Percentiles rank a stretch among this genome's conserved stretches.
Conservation (phyloP, 2,113 vertebrate genomes). For the Chloroceryle aenea region DNA sequence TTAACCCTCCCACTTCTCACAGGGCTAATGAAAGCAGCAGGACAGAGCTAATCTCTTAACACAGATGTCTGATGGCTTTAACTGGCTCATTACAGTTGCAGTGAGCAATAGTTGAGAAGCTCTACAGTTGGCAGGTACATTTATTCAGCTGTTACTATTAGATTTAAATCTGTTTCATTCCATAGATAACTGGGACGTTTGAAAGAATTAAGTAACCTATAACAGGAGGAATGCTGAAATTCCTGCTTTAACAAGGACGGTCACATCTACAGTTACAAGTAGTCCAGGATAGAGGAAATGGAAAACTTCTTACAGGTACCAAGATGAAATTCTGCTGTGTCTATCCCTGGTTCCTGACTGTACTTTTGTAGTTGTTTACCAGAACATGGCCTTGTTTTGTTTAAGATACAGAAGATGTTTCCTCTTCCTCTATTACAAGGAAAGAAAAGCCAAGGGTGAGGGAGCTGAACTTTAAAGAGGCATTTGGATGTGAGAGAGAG, state of each 20-base stretch:
- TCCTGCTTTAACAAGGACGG: neutral
- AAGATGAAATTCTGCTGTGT: neutral
- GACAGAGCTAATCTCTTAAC: neutral
- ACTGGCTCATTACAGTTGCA: neutral
- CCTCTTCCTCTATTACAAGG: neutral
- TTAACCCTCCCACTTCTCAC: neutral
- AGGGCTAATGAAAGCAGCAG: neutral
- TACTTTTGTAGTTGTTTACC: neutral
- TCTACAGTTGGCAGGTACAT: neutral
- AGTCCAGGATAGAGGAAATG: neutral
- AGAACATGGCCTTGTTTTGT: neutral
- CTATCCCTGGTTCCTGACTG: neutral
- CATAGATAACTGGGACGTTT: neutral
- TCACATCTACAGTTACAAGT: neutral
- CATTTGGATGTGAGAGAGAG: neutral
- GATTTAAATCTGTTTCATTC: neutral
- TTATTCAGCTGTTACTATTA: slow-evolving; percentile 13
- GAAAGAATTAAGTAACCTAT: neutral
- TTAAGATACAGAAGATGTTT: neutral
- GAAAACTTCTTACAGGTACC: neutral
- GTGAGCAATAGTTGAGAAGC: neutral
- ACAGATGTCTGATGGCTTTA: neutral
- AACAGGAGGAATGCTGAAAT: neutral
- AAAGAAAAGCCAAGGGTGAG: neutral
- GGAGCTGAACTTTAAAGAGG: neutral